Conservation (phyloP, 2,113 vertebrate genomes). For the Scortum barcoo region DNA sequence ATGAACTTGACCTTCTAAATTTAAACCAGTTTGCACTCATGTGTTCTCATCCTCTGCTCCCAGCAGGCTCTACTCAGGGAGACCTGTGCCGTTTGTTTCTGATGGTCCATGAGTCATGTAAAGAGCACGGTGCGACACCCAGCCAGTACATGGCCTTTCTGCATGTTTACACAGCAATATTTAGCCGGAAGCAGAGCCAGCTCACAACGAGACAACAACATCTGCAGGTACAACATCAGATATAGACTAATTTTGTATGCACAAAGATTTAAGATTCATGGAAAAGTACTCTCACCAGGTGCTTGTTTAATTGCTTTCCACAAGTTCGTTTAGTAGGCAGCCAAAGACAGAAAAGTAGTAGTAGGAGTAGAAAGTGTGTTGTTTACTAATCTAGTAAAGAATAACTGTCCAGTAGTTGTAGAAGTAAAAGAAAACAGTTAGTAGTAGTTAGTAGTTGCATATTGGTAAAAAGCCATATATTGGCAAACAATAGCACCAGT, state of each 20-base stretch:
- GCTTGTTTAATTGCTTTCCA: not conserved
- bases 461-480: not conserved
- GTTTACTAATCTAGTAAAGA: not conserved
- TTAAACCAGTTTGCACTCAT: slow-evolving; percentile 4
- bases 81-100: slow-evolving; percentile 92
- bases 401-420: too few species aligned
- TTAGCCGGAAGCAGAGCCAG: slow-evolving; percentile 90
- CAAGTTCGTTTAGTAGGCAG: not conserved
- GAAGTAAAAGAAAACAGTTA: not conserved
- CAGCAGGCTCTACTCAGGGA: slow-evolving; percentile 78
- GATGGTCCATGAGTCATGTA: slow-evolving; percentile 93
- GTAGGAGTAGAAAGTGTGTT: too few species aligned
- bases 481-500: not conserved
- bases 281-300: not conserved
- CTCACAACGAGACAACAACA: slow-evolving; percentile 93
- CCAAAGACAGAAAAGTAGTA: not conserved
- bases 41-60: slow-evolving; percentile 1
- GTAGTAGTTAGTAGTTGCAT: too few species aligned
- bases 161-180: slow-evolving; percentile 88
- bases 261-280: not conserved
- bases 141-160: slow-evolving; percentile 95
- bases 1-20: not conserved
- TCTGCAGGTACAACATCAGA: slow-evolving; percentile 88
- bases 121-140: slow-evolving; percentile 90
- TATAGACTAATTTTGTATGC: not conserved